Percentiles rank a stretch among this genome's conserved stretches.
Conservation (phyloP, 2,888 invertebrate genomes). For the Periphyllus acericola region DNA sequence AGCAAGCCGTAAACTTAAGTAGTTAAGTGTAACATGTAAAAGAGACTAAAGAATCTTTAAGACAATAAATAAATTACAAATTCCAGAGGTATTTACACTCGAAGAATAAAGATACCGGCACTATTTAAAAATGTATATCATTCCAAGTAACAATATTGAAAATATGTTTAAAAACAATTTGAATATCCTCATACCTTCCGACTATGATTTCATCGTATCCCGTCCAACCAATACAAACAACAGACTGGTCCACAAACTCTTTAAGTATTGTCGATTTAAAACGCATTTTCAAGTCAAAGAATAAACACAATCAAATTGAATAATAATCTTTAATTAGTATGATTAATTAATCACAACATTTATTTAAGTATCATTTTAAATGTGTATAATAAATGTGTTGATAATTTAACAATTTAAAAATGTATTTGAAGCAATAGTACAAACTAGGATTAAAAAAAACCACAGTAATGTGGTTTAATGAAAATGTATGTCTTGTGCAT, state of each 20-base stretch:
- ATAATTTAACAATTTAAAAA: not conserved
- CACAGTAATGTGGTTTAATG: not conserved
- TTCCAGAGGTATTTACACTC: no score
- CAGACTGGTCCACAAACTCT: conserved; percentile 11
- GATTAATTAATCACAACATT: not conserved
- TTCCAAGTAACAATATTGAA: no score
- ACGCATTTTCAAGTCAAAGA: conserved; percentile 20
- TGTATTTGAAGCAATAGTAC: not conserved
- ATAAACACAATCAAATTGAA: not conserved
- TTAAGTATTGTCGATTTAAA: conserved; percentile 48
- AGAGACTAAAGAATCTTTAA: no score
- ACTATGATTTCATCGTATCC: conserved; percentile 56
- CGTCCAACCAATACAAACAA: conserved; percentile 49
- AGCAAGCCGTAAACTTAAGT: no score
- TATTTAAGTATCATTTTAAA: not conserved
- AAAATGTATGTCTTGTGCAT: not conserved
- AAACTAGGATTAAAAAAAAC: not conserved
- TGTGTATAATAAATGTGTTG: not conserved
- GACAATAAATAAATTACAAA: no score
- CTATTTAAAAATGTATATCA: no score
- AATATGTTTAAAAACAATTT: not conserved
- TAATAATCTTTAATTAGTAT: not conserved
- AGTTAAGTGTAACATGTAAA: no score
- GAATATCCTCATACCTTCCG: conserved; percentile 39
- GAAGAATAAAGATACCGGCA: no score